These are phyloP conservation scores for Sinelater perroti DNA, from an alignment of 2,888 invertebrate genomes.

Conservation along the genomic window DNA sequence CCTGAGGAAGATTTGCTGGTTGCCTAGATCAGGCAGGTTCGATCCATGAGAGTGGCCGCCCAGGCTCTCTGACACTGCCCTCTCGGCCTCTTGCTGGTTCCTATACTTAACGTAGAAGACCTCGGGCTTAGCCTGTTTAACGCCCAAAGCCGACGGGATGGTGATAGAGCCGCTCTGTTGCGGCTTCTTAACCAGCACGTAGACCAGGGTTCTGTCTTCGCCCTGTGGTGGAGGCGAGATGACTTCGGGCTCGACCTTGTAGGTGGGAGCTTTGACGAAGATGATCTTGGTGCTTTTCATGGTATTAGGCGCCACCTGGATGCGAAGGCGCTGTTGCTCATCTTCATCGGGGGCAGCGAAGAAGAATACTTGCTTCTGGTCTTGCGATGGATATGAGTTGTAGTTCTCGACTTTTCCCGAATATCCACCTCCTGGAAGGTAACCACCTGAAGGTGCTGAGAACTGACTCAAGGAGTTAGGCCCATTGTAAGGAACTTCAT, in stretches of 20 bases:
- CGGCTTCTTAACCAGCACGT: slow-evolving; percentile 63
- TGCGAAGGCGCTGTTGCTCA: slow-evolving; percentile 43
- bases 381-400: slow-evolving; percentile 21
- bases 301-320: slow-evolving; percentile 47
- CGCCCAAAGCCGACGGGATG: slow-evolving; percentile 77
- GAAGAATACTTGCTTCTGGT: slow-evolving; percentile 54
- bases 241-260: slow-evolving; percentile 46
- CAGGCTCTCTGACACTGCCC: slow-evolving; percentile 36
- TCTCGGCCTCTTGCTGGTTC: slow-evolving; percentile 47
- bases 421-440: neutral
- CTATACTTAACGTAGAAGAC: slow-evolving; percentile 88
- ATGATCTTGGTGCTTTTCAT: slow-evolving; percentile 60
- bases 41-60: slow-evolving; percentile 7
- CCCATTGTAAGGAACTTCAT: neutral
- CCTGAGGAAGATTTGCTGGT: neutral
- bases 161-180: slow-evolving; percentile 81
- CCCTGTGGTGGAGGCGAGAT: slow-evolving; percentile 46
- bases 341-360: slow-evolving; percentile 55
- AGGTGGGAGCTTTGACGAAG: slow-evolving; percentile 61
- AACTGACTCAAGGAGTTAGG: neutral
- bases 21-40: slow-evolving; percentile 6
- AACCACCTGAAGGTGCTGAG: slow-evolving; percentile 2
- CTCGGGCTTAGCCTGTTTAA: slow-evolving; percentile 85
- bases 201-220: slow-evolving; percentile 56
- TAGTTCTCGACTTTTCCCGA: neutral